Conservation (phyloP, 2,888 invertebrate species). For the Chrysolina americana region DNA sequence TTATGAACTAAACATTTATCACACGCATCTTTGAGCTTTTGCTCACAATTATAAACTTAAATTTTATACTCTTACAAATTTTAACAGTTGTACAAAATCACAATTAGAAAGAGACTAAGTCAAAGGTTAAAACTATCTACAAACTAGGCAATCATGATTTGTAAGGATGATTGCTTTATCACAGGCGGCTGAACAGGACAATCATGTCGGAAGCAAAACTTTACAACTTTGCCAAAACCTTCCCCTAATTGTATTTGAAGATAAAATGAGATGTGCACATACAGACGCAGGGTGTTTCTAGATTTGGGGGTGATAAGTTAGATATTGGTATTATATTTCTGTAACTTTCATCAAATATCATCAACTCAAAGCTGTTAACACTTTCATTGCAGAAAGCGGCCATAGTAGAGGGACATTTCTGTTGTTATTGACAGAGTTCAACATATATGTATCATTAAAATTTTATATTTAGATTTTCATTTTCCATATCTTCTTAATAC, state of each 20-base stretch:
- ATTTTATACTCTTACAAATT: constrained; percentile 67
- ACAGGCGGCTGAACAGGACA: constrained; percentile 71
- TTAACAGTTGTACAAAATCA: constrained; percentile 67
- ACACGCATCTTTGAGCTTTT: constrained; percentile 60
- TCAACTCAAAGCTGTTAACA: background rate
- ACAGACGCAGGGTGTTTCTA: background rate
- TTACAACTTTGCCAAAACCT: constrained; percentile 37
- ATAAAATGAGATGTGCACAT: constrained; percentile 15
- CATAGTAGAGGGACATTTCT: too few relatives aligned
- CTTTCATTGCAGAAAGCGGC: background rate
- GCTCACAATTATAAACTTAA: constrained; percentile 65
- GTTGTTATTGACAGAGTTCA: too few relatives aligned
- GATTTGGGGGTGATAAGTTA: background rate
- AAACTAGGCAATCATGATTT: constrained; percentile 59
- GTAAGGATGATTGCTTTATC: constrained; percentile 59
- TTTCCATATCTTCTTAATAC: background rate
- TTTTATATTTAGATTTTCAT: background rate
- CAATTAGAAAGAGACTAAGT: constrained; percentile 65
- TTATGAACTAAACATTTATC: constrained; percentile 55
- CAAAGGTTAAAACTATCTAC: constrained; percentile 62
- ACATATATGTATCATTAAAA: too few relatives aligned
- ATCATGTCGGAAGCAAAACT: constrained; percentile 53
- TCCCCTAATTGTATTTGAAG: constrained; percentile 27
- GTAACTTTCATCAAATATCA: background rate
- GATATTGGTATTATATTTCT: background rate